These are phyloP conservation scores for Clytia hemisphaerica DNA, from an alignment of 30 jellyfish, hydroid and myxozoan genomes.

Conservation along the genomic window DNA sequence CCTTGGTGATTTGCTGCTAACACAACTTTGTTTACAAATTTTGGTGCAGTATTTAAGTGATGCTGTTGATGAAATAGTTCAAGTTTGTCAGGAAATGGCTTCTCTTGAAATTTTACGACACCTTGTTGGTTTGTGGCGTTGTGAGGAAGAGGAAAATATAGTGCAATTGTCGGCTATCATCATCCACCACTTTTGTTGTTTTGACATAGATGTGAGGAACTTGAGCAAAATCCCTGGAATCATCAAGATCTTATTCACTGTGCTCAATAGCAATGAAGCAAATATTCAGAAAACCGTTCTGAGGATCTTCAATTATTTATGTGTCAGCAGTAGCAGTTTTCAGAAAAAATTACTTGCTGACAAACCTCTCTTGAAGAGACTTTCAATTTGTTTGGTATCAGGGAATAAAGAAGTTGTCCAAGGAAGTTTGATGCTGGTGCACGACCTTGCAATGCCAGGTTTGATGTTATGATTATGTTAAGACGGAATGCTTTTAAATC, in stretches of 20 bases:
- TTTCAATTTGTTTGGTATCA: constrained; percentile 74
- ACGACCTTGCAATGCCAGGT: constrained; percentile 78
- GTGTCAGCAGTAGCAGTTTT: constrained; percentile 52
- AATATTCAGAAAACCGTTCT: constrained; percentile 54
- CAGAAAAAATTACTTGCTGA: constrained; percentile 28
- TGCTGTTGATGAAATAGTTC: constrained; percentile 59
- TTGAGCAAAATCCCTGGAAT: constrained; percentile 59
- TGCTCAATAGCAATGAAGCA: constrained; percentile 62
- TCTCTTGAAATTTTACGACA: constrained; percentile 52
- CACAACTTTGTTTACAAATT: constrained; percentile 64
- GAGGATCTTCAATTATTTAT: constrained; percentile 55
- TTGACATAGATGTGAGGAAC: constrained; percentile 16
- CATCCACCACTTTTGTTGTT: constrained; percentile 60
- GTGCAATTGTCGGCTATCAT: constrained; percentile 69
- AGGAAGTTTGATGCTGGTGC: constrained; percentile 74
- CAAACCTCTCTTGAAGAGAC: constrained; percentile 52
- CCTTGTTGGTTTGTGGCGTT: constrained; percentile 65
- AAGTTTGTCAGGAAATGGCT: constrained; percentile 68
- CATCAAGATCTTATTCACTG: constrained; percentile 50
- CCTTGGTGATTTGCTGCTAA: constrained; percentile 61
- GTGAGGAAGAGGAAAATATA: constrained; percentile 71
- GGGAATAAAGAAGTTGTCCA: constrained; percentile 58
- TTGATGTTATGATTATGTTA: no score
- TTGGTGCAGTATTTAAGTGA: constrained; percentile 67
- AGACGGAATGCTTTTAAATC: no score